A percentile compares a stretch with the other conserved stretches of the same genome.
phyloP scores from a whole-genome alignment of 2,888 invertebrate species.

The Zootermopsis nevadensis region DNA sequence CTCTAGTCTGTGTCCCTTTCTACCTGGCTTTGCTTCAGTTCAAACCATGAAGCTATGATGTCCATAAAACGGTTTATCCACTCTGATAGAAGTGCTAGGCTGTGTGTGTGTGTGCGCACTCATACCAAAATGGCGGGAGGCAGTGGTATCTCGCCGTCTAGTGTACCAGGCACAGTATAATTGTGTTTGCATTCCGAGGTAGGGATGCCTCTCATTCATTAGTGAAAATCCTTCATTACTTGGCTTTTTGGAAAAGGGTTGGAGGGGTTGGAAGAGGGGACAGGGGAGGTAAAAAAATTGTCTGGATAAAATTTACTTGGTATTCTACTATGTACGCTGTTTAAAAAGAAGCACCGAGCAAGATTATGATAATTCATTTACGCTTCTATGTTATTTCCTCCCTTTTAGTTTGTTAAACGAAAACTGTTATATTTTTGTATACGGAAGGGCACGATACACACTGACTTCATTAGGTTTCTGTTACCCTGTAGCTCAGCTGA shows the following conservation, averaged over 20 bases:
- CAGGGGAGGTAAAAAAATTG: conserved; percentile 24
- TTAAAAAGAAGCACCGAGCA: conserved; percentile 33
- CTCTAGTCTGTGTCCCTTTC: conserved; percentile 12
- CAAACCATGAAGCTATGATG: conserved; percentile 38
- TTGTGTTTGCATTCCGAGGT: conserved; percentile 49
- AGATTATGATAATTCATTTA: conserved; percentile 44
- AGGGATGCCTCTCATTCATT: conserved; percentile 46
- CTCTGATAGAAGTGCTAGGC: conserved; percentile 35
- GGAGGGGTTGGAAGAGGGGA: background rate
- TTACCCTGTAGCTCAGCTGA: conserved; percentile 14
- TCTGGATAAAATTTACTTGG: conserved; percentile 41
- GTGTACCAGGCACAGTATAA: conserved; percentile 33
- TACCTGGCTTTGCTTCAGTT: conserved; percentile 39
- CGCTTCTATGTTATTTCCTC: conserved; percentile 43
- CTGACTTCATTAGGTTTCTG: conserved; percentile 39
- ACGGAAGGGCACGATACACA: conserved; percentile 19
- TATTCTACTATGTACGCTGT: conserved; percentile 27
- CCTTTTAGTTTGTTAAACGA: conserved; percentile 41
- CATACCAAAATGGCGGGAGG: conserved; percentile 22
- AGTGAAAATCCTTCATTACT: conserved; percentile 49
- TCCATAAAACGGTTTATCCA: conserved; percentile 42
- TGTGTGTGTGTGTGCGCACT: background rate
- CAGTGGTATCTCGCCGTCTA: conserved; percentile 22
- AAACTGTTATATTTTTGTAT: conserved; percentile 41
- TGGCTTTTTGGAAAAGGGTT: conserved; percentile 39